A percentile compares a stretch with the other conserved stretches of the same genome.
phyloP scores from a whole-genome alignment of 2,888 invertebrate genomes.

The Drosophila bunnanda region DNA sequence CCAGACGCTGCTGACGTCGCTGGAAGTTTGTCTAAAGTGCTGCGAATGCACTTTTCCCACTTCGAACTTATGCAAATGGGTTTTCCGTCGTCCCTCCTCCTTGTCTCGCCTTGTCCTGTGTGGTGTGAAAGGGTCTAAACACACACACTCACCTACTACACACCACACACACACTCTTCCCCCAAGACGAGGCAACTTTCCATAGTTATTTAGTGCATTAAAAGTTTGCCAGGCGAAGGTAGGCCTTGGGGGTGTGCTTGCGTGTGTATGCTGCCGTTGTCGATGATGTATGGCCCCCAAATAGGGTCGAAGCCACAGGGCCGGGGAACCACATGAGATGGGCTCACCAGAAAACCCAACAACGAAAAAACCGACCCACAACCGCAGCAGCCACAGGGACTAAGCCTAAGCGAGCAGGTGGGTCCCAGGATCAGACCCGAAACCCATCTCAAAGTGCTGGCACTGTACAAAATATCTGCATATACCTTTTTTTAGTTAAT shows the following conservation, averaged over 20 bases:
- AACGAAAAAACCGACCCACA: neutral
- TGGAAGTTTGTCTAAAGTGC: constrained; percentile 38
- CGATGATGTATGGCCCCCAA: constrained; percentile 4
- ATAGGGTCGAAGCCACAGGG: neutral
- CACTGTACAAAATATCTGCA: neutral
- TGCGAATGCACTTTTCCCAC: constrained; percentile 29
- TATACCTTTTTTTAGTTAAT: neutral
- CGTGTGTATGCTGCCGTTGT: neutral
- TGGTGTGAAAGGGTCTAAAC: neutral
- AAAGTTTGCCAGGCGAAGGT: constrained; percentile 51
- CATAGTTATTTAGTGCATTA: constrained; percentile 70
- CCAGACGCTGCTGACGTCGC: constrained; percentile 28
- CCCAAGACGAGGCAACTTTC: constrained; percentile 54
- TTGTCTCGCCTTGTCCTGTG: neutral
- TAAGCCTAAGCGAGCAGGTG: constrained; percentile 22
- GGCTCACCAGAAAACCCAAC: neutral
- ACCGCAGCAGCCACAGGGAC: constrained; percentile 17
- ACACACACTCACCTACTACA: too few species aligned
- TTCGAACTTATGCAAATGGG: constrained; percentile 28
- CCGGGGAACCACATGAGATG: neutral
- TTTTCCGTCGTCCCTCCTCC: neutral
- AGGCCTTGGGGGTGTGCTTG: neutral
- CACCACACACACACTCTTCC: neutral
- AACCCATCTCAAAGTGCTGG: constrained; percentile 1
- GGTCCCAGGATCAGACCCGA: neutral